A percentile compares a stretch with the other conserved stretches of the same genome.
Evolutionary conservation across 2,797 vertebrate species (phyloP).

Genomic region (Pterois miles): DNA sequence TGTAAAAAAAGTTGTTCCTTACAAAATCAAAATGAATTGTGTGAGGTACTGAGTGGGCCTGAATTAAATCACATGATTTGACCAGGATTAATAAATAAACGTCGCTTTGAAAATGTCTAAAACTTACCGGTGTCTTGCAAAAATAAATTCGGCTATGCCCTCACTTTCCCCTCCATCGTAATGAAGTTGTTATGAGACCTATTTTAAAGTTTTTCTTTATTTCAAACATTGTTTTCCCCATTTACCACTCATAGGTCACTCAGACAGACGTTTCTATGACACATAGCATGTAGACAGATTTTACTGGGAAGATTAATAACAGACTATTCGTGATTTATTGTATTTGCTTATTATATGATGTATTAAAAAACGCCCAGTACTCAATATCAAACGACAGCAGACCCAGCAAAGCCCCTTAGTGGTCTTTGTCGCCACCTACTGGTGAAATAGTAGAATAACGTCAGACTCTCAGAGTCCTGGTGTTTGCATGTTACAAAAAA

Average conservation of each 20-base stretch:
- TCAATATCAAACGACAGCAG: neutral
- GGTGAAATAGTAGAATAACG: neutral
- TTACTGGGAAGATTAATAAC: neutral
- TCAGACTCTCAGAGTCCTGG: neutral
- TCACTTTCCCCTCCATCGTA: neutral
- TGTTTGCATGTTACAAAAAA: fast-evolving
- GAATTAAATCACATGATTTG: no score
- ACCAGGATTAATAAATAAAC: no score
- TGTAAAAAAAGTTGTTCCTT: neutral
- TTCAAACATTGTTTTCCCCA: neutral
- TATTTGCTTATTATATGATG: no score
- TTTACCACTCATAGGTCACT: neutral
- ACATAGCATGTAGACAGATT: neutral
- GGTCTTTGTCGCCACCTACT: conserved; percentile 56
- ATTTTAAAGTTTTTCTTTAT: neutral
- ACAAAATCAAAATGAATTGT: neutral
- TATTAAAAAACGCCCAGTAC: neutral
- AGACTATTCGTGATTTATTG: no score
- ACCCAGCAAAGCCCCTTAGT: neutral
- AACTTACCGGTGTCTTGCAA: neutral
- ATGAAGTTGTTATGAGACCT: neutral
- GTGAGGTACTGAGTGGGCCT: neutral
- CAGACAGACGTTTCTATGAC: neutral
- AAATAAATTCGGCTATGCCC: neutral
- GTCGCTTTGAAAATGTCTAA: neutral